Evolutionary conservation across 2,888 invertebrate species (phyloP).

Genomic region (Ophion ellenae): DNA sequence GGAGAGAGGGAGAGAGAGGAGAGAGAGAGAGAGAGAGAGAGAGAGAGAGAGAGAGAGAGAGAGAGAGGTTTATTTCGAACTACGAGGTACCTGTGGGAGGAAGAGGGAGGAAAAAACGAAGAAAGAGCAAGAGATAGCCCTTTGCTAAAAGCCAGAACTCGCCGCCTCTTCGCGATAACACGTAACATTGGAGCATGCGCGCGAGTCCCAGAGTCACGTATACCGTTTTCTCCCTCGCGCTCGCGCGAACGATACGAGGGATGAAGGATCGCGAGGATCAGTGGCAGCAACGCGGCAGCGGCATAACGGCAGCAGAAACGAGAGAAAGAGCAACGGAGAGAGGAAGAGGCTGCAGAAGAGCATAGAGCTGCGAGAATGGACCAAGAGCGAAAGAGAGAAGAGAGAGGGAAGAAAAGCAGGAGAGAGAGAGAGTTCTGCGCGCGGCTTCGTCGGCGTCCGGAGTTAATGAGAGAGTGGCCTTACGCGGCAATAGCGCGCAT

Average conservation of each 20-base stretch:
- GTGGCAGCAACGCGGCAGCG: slow-evolving; percentile 48
- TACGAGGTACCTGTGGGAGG: background rate
- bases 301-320: slow-evolving; percentile 38
- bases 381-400: slow-evolving; percentile 1
- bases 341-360: slow-evolving; percentile 74
- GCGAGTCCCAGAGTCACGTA: slow-evolving; percentile 48
- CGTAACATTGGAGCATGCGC: slow-evolving; percentile 71
- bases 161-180: slow-evolving; percentile 71
- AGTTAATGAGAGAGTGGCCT: slow-evolving; percentile 84
- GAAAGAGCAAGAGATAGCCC: slow-evolving; percentile 32
- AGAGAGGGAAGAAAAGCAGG: slow-evolving; percentile 69
- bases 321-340: slow-evolving; percentile 40
- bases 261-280: slow-evolving; percentile 46
- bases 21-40: slow-evolving; percentile 5
- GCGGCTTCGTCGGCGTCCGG: slow-evolving; percentile 86
- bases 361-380: slow-evolving; percentile 15
- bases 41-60: slow-evolving; percentile 14
- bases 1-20: slow-evolving; percentile 4
- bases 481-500: slow-evolving; percentile 82
- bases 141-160: slow-evolving; percentile 61
- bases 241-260: slow-evolving; percentile 7
- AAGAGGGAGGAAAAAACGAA: slow-evolving; percentile 35
- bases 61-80: slow-evolving; percentile 2
- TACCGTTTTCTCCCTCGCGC: slow-evolving; percentile 34
- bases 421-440: slow-evolving; percentile 76